Evolutionary conservation across 2,113 vertebrate genomes (phyloP), one percentile per base, ranked within the genome.

Genomic region (Pampusana beccarii): DNA sequence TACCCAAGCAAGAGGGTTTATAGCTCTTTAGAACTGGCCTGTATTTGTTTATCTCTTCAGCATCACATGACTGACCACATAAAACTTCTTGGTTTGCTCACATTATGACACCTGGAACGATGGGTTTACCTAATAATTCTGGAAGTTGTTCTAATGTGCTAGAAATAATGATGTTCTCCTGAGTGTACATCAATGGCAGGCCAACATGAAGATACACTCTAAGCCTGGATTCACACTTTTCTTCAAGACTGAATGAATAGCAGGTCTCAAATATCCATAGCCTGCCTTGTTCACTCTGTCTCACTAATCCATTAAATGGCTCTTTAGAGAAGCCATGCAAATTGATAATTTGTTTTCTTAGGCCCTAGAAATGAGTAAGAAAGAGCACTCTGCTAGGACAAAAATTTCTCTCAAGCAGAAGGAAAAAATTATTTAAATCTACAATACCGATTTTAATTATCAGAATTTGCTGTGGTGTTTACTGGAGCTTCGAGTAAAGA

Each of bases 21-120:
- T 44, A 44, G 42, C 42, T 44, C 16, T 44, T 44, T 44, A 44
- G 42, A 44, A 44, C 42, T 18, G 42, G 42, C 16, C 40, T 56
- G 3, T 11, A 16, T 18, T 31, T 0, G 0, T 13, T 0, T 16
- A 46, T 56, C 62, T 73, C 16, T 25, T 56, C 69, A 71, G 33
- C 33, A 33, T 18, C 34, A 19, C 28, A 4, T 3, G 14, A 23
- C 3, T 25, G 36, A 40, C 48, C 42, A 42, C 23, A 23, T 7
- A 3, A 0, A 56, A 12, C 33, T 33, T 73, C 17, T 42, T 36
- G 40, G 0, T 46, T 40, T 33, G 65, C 53, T 80, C 21, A 33
- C 17, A 5, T 46, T 21, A 38, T 6, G 28, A n/a, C 21, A 24
- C 11, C 53, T 14, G 16, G 13, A 67, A n/a, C 1, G 2, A 42